Conservation (phyloP, 1,140 invertebrate genomes). For the Dinothrombium tinctorium region DNA sequence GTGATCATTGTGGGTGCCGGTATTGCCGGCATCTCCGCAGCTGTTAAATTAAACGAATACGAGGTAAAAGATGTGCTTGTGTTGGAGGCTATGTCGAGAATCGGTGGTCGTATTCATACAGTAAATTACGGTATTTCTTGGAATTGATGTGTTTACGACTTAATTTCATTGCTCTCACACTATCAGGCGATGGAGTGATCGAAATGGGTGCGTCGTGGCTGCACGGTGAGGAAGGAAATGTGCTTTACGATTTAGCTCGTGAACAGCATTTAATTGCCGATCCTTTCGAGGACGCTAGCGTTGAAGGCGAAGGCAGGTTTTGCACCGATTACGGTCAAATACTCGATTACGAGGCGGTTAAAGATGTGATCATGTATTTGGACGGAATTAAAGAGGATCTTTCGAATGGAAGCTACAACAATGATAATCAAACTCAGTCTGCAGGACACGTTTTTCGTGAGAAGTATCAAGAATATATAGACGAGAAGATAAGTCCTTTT, state of each 20-base stretch:
- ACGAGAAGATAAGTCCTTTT: background rate
- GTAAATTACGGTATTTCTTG: background rate
- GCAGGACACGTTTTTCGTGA: background rate
- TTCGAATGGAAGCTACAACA: constrained; percentile 1
- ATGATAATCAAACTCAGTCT: background rate
- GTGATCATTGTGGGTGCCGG: constrained; percentile 28
- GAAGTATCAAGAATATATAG: background rate
- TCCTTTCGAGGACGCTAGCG: constrained; percentile 3
- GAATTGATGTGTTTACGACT: background rate
- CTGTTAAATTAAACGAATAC: constrained; percentile 18
- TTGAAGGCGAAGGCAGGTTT: constrained; percentile 15
- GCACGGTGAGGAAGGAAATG: constrained; percentile 22
- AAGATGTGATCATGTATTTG: constrained; percentile 11
- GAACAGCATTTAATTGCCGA: constrained; percentile 15
- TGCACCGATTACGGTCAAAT: constrained; percentile 10
- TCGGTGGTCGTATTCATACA: constrained; percentile 7
- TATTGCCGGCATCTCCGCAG: constrained; percentile 24
- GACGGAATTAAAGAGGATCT: constrained; percentile 8
- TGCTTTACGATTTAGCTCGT: constrained; percentile 34
- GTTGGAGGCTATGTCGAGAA: constrained; percentile 20
- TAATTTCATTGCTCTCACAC: background rate
- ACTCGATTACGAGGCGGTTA: constrained; percentile 3
- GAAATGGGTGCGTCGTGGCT: constrained; percentile 28
- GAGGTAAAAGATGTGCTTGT: constrained; percentile 19
- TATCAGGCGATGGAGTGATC: constrained; percentile 12